Base-by-base conservation (phyloP, 2,888 invertebrate species). In the Athalia cordata region DNA sequence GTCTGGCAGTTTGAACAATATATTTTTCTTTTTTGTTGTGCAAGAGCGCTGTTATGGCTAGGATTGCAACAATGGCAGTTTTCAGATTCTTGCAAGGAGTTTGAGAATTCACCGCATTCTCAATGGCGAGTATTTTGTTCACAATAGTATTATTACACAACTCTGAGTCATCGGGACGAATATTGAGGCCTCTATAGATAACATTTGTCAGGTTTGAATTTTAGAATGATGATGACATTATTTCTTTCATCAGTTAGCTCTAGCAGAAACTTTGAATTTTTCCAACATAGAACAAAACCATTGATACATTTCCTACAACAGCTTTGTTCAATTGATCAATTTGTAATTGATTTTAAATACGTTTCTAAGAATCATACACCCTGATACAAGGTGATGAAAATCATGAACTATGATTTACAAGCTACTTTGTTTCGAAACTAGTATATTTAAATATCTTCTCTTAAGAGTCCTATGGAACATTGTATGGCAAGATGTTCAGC, bases 381-480 rank as follows among this genome's bases (percentile, higher is more conserved):
- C 87, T 87, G 87, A 87, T 87, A 86, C 87, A 87, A 87, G 87
- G 84, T 87, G 86, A 82, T 79, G 78, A 76, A 61, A 77, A 76
- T 65, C 59, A 65, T 76, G 77, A 76, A 81, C 80, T 81, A 80
- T 80, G 78, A 77, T 79, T 82, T 82, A 84, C 65, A 57, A 50
- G 62, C 80, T 82, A 83, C 66, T 80, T 82, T 80, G 78, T 64
- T 45, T 76, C 65, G 77, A 76, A 66, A 29, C 57, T 76, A 61
- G 67, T 64, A 78, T 66, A 59, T 76, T 76, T 59, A 67, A 66
- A 59, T 59, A n/a, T 61, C 78, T 68, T 72, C 9, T 29, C 59
- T 15, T 49, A 59, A 76, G 61, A 78, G 76, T 78, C 67, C 50
- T 76, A 78, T 59, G 78, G 79, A 77, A 77, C 78, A 80, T 78